Conservation (phyloP, 2,113 vertebrate species). For the Sphaerodactylus townsendi region DNA sequence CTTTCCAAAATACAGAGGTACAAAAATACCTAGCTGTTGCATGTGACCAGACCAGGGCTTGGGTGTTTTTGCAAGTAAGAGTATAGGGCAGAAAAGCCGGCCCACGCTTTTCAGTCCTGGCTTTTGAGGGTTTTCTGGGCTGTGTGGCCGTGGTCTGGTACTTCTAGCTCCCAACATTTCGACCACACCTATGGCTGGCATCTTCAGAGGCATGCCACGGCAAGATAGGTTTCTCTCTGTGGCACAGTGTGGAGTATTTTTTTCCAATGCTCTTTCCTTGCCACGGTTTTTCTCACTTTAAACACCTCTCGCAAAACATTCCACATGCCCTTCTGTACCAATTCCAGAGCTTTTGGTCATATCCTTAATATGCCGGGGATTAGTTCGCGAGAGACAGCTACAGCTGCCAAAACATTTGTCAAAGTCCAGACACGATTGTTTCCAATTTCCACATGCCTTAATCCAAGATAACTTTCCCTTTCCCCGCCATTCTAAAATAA, state of each 20-base stretch:
- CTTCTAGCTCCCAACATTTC: no score
- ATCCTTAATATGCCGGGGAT: not conserved
- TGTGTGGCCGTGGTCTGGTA: no score
- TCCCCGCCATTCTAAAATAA: not conserved
- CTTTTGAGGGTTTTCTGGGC: no score
- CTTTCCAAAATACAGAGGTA: not conserved
- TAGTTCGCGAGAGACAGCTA: not conserved
- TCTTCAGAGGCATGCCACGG: no score
- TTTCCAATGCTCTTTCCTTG: not conserved
- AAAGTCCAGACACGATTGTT: conserved; percentile 16
- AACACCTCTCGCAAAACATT: conserved; percentile 1
- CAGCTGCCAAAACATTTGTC: conserved; percentile 54
- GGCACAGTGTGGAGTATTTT: no score
- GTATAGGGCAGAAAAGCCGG: conserved; percentile 28
- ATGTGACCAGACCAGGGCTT: not conserved
- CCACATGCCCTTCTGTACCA: not conserved
- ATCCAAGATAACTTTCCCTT: conserved; percentile 5
- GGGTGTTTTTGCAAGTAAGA: not conserved
- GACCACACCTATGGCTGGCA: no score
- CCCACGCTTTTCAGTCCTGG: not conserved
- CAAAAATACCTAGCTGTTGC: not conserved
- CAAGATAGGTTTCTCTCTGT: no score
- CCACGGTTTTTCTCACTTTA: not conserved
- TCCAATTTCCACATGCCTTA: conserved; percentile 16
- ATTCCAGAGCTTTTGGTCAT: conserved; percentile 50